phyloP scores from a whole-genome alignment of 2,888 invertebrate species.

The Drosophila anomalata region DNA sequence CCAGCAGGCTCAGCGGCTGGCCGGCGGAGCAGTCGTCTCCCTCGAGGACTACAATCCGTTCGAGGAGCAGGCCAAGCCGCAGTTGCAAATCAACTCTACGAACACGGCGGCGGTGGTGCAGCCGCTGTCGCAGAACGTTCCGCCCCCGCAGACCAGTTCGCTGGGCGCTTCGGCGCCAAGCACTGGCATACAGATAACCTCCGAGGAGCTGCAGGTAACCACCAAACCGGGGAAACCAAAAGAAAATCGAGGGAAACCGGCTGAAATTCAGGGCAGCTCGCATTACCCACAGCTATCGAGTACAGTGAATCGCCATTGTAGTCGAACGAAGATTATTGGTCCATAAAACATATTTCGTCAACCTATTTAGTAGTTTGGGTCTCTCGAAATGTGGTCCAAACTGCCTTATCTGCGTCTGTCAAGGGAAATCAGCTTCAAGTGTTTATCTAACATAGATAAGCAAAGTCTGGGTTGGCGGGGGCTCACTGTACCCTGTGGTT shows the following conservation, averaged over 20 bases:
- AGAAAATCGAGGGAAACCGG: neutral
- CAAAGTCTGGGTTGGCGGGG: neutral
- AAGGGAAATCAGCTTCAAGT: neutral
- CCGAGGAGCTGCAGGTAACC: slow-evolving; percentile 90
- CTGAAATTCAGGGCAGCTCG: slow-evolving; percentile 16
- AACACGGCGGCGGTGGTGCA: slow-evolving; percentile 83
- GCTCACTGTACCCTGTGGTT: slow-evolving; percentile 22
- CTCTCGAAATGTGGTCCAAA: neutral
- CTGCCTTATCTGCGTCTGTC: neutral
- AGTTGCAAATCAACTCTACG: slow-evolving; percentile 85
- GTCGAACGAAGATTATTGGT: neutral
- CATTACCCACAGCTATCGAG: slow-evolving; percentile 11
- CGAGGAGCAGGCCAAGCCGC: slow-evolving; percentile 87
- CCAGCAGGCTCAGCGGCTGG: slow-evolving; percentile 93
- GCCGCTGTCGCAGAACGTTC: slow-evolving; percentile 82
- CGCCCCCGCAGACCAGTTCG: slow-evolving; percentile 68
- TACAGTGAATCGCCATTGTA: neutral
- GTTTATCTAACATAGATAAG: neutral
- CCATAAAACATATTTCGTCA: neutral
- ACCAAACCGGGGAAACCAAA: slow-evolving; percentile 5
- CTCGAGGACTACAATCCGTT: slow-evolving; percentile 98
- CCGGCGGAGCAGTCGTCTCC: slow-evolving; percentile 84
- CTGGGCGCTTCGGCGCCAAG: slow-evolving; percentile 82
- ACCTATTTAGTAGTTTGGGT: neutral
- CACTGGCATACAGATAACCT: slow-evolving; percentile 85